Conservation (phyloP, 1,140 invertebrate species). For the Neuroterus valhalla region DNA sequence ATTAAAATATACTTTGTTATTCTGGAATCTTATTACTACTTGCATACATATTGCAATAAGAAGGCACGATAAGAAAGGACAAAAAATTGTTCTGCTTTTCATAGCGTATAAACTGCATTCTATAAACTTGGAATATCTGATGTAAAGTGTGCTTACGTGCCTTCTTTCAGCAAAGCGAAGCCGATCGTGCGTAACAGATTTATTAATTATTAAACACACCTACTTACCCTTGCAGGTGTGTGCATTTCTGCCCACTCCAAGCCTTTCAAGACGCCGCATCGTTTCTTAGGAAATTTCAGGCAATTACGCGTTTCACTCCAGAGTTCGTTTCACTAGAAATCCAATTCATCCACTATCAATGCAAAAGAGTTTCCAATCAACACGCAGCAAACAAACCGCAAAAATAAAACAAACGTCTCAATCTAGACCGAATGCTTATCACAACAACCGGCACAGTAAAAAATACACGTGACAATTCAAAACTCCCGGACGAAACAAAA, state of each 20-base stretch:
- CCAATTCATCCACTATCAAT: neutral
- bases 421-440: too few species aligned
- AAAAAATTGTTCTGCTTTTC: neutral
- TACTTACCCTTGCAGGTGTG: neutral
- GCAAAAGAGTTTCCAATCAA: neutral
- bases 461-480: too few species aligned
- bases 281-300: constrained; percentile 7
- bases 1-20: neutral
- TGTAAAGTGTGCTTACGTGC: neutral
- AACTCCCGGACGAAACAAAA: too few species aligned
- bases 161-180: neutral
- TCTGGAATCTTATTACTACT: neutral
- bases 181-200: constrained; percentile 16
- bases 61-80: neutral
- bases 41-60: constrained; percentile 8
- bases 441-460: too few species aligned
- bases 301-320: neutral
- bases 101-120: neutral
- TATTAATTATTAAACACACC: constrained; percentile 23
- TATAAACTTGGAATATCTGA: neutral
- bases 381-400: too few species aligned
- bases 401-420: too few species aligned
- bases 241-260: neutral
- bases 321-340: neutral
- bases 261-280: neutral